These are phyloP conservation scores for Okamejei kenojei DNA, from an alignment of 2,797 vertebrate genomes.

Conservation along the genomic window DNA sequence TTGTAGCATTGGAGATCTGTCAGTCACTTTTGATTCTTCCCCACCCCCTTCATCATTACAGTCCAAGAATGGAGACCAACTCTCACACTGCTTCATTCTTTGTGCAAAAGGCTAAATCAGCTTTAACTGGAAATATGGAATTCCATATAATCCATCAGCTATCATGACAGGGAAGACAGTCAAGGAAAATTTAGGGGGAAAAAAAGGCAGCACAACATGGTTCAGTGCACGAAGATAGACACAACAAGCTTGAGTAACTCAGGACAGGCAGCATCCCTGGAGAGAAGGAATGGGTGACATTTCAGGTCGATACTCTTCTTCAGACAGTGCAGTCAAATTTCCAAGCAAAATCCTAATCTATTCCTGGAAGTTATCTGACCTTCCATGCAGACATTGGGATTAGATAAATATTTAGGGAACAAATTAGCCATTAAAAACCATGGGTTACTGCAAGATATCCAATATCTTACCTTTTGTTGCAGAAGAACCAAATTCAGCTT, in stretches of 20 bases:
- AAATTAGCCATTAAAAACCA: neutral
- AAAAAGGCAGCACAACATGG: neutral
- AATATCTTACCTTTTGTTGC: constrained; percentile 6
- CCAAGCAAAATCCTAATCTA: neutral
- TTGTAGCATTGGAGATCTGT: neutral
- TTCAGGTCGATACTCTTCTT: too few species aligned
- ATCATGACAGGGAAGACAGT: too few species aligned
- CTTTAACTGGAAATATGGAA: neutral
- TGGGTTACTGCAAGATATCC: neutral
- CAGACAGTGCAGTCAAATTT: neutral
- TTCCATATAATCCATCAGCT: neutral
- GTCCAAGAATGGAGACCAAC: neutral
- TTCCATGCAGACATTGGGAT: too few species aligned
- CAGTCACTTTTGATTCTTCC: neutral
- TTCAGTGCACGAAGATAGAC: neutral
- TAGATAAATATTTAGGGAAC: neutral
- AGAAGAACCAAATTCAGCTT: neutral
- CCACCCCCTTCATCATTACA: neutral
- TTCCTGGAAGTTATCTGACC: neutral
- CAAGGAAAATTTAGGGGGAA: neutral
- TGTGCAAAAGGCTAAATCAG: neutral
- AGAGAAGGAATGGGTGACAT: too few species aligned
- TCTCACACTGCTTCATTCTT: neutral
- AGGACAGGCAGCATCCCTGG: too few species aligned
- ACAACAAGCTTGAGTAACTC: too few species aligned